phyloP scores from a whole-genome alignment of 1,140 invertebrate genomes.

The Listronotus oregonensis region DNA sequence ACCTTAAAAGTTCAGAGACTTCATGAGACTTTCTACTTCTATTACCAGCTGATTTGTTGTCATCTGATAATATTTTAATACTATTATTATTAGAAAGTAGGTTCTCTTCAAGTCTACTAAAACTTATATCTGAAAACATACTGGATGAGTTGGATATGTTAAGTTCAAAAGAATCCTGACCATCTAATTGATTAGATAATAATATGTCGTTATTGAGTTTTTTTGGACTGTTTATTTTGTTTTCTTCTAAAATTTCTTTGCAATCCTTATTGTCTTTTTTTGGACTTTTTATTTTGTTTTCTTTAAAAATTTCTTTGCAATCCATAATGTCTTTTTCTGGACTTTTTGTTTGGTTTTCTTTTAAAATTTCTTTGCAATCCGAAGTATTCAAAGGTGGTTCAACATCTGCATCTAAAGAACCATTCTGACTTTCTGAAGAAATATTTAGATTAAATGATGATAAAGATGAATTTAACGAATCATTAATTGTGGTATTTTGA shows the following conservation, averaged over 20 bases:
- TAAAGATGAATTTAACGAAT: slow-evolving; percentile 1
- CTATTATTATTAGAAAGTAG: not conserved
- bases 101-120: slow-evolving; percentile 22
- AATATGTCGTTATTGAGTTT: too few species aligned
- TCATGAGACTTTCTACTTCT: not conserved
- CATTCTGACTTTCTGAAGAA: not conserved
- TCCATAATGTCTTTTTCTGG: too few species aligned
- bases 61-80: not conserved
- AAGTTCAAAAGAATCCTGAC: not conserved
- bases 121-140: slow-evolving; percentile 25
- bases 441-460: slow-evolving; percentile 9
- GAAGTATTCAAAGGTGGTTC: not conserved
- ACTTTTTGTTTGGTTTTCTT: too few species aligned
- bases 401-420: not conserved
- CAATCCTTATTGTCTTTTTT: too few species aligned
- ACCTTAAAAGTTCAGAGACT: slow-evolving; percentile 11
- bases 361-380: not conserved
- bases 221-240: too few species aligned
- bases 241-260: too few species aligned
- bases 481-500: not conserved
- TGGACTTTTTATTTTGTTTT: too few species aligned
- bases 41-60: not conserved
- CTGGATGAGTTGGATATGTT: slow-evolving; percentile 14
- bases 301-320: too few species aligned
- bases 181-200: too few species aligned